Percentiles rank a stretch among this genome's conserved stretches.
phyloP scores from a whole-genome alignment of 2,113 vertebrate species.

The Myrmecobius fasciatus region DNA sequence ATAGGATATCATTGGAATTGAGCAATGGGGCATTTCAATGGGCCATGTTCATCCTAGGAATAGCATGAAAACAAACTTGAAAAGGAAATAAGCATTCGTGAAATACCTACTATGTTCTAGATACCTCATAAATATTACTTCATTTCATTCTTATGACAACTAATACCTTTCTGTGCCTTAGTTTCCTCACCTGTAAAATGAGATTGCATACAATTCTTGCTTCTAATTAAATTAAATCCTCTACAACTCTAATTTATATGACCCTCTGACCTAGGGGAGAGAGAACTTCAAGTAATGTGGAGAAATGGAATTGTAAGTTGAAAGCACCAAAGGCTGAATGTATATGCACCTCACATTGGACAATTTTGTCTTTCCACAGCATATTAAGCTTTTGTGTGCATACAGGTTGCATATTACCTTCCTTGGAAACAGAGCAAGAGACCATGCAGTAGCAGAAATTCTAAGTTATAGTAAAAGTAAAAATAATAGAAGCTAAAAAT shows the following conservation, averaged over 20 bases:
- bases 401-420: background rate
- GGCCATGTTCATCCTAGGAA: background rate
- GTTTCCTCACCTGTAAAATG: background rate
- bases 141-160: background rate
- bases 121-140: background rate
- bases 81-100: background rate
- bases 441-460: background rate
- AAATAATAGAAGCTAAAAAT: background rate
- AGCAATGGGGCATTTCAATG: background rate
- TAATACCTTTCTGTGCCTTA: background rate
- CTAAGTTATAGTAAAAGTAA: background rate
- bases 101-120: background rate
- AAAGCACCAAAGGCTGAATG: background rate
- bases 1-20: background rate
- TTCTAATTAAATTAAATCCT: background rate
- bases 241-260: background rate
- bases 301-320: background rate
- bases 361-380: background rate
- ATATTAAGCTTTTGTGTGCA: background rate
- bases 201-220: background rate
- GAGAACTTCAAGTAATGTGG: background rate
- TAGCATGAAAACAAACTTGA: background rate
- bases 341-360: background rate
- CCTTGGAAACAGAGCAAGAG: background rate
- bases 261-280: background rate